Percentiles rank a stretch among this genome's conserved stretches.
Conservation (phyloP, 2,113 vertebrate species). For the Turnix velox region DNA sequence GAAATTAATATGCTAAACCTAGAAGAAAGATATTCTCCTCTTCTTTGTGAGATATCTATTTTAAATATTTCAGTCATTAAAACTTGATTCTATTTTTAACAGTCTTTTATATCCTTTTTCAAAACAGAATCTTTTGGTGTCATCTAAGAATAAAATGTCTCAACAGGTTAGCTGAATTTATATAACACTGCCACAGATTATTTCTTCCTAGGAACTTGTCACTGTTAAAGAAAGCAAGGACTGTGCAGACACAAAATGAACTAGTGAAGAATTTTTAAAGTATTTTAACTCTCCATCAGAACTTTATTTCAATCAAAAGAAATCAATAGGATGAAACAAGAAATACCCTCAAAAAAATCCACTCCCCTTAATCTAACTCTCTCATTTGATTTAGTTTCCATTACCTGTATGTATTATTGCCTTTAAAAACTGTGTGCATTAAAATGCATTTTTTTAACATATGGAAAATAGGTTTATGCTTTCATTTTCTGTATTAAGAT, state of each 20-base stretch:
- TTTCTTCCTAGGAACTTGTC: not conserved
- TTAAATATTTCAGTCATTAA: not conserved
- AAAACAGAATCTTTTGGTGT: not conserved
- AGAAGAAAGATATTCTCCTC: not conserved
- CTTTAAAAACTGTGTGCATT: not conserved
- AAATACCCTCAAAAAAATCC: not conserved
- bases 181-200: not conserved
- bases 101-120: not conserved
- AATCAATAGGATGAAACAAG: not conserved
- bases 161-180: slow-evolving; percentile 15
- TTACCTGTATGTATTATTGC: not conserved
- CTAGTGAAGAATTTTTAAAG: not conserved
- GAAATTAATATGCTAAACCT: not conserved
- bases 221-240: not conserved
- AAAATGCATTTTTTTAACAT: not conserved
- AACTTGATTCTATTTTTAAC: not conserved
- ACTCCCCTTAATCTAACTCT: not conserved
- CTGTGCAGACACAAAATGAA: not conserved
- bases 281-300: not conserved
- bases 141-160: not conserved
- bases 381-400: not conserved
- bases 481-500: not conserved
- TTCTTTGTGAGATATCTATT: not conserved
- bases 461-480: not conserved
- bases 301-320: not conserved